Evolutionary conservation across 2,888 invertebrate genomes (phyloP).

Genomic region (Sinopyrophorus schimmeli): DNA sequence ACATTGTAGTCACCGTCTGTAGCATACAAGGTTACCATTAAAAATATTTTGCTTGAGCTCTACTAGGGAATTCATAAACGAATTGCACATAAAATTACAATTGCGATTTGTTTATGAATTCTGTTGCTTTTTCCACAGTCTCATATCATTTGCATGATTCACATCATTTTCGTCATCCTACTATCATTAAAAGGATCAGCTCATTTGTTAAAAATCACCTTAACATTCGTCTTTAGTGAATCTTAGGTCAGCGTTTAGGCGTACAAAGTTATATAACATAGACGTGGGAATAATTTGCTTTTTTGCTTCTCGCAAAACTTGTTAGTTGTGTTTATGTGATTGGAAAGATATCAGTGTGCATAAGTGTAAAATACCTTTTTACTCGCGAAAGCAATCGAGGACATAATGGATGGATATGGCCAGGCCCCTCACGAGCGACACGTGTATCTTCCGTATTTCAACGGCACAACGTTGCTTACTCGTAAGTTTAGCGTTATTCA

Average conservation of each 20-base stretch:
- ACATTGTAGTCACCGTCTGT: too few species aligned
- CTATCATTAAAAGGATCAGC: constrained; percentile 6
- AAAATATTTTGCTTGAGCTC: too few species aligned
- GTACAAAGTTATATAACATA: constrained; percentile 4
- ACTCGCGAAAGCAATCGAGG: constrained; percentile 45
- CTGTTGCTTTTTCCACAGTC: not conserved
- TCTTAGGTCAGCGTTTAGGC: constrained; percentile 24
- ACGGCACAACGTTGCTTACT: constrained; percentile 76
- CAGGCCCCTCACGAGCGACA: constrained; percentile 76
- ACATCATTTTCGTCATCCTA: constrained; percentile 4
- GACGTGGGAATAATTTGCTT: constrained; percentile 21
- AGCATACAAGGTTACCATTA: too few species aligned
- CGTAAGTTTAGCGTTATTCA: constrained; percentile 65
- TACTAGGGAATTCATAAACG: constrained; percentile 5
- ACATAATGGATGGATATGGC: constrained; percentile 63
- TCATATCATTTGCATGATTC: constrained; percentile 12
- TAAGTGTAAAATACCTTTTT: constrained; percentile 24
- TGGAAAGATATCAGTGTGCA: constrained; percentile 10
- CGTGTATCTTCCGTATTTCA: constrained; percentile 83
- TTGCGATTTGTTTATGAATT: constrained; percentile 12
- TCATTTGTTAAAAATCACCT: constrained; percentile 12
- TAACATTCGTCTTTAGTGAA: constrained; percentile 15
- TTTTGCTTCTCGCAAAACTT: constrained; percentile 15
- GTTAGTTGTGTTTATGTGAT: constrained; percentile 14
- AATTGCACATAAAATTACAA: too few species aligned